Evolutionary conservation across 2,797 vertebrate species (phyloP), one percentile per base, ranked within the genome.

Genomic region (Novumbra hubbsi): DNA sequence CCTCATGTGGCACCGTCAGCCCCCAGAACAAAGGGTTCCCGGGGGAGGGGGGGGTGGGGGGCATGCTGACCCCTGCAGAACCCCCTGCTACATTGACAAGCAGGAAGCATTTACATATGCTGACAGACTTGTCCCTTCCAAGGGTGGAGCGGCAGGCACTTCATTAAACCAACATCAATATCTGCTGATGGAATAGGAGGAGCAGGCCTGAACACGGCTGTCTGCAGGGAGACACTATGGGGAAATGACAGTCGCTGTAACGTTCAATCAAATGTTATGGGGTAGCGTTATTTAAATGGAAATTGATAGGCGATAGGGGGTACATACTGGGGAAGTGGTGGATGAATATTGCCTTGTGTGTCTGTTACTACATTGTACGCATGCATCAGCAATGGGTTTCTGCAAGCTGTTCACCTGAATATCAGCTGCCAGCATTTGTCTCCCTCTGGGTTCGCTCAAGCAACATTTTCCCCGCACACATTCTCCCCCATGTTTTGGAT

Each of bases 151-250:
- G 86, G 82, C 75, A 85, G 90, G 84, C 88, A 92, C 90, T 92
- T 92, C 89, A 93, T 93, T 93, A 92, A 93, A 93, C 90, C 88
- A 86, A 91, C 90, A 92, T 93, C 90, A 91, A 91, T 92, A 91
- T 88, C 86, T 88, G 89, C 89, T 91, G 90, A 92, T 91, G 83
- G 88, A 89, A 91, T 89, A 88, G 77, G 79, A 90, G 89, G 84
- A 88, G 82, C 70, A 86, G 84, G 88, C 87, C 84, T 69, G 77
- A 72, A 86, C 83, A 82, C 88, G 82, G 71, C 89, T 87, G 91
- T 90, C 88, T 85, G 87, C 86, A 86, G 87, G 7, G 17, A 83
- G 86, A 84, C 83, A 76, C 78, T 45, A 62, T 73, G 62, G 84
- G 48, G 83, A 87, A 88, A 88, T 89, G 90, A 90, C 90, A 90